Conservation (phyloP, 2,888 invertebrate species). For the Thera britannica region DNA sequence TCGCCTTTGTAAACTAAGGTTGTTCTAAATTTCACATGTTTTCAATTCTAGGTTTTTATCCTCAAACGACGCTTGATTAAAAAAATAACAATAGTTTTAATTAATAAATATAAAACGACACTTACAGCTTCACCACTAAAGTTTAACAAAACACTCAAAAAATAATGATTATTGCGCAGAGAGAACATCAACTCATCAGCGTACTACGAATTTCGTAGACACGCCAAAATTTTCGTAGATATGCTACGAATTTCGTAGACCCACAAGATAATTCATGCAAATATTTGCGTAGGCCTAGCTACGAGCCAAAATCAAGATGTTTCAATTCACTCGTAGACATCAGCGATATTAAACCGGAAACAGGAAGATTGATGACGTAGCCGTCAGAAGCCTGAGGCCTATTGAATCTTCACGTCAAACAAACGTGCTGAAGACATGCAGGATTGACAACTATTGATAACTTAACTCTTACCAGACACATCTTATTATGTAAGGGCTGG, state of each 20-base stretch:
- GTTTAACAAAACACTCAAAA: no score
- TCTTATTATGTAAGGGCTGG: not conserved
- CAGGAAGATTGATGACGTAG: constrained; percentile 10
- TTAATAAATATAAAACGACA: no score
- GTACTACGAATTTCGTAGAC: not conserved
- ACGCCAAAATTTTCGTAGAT: not conserved
- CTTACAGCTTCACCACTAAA: no score
- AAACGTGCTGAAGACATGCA: constrained; percentile 1
- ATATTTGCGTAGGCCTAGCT: not conserved
- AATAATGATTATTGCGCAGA: no score
- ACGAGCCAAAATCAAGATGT: not conserved
- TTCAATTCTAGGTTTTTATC: no score
- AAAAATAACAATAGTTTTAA: no score
- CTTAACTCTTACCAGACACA: not conserved
- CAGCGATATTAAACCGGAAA: constrained; percentile 15
- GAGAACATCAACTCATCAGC: no score
- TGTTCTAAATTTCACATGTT: no score
- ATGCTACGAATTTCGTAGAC: not conserved
- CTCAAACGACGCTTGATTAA: no score
- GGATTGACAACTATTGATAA: constrained; percentile 14
- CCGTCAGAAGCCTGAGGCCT: constrained; percentile 3
- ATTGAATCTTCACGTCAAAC: constrained; percentile 18
- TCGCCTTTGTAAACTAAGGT: not conserved
- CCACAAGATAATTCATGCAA: not conserved
- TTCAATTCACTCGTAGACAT: constrained; percentile 10